Evolutionary conservation across 2,888 invertebrate species (phyloP).

Genomic region (Penaeus monodon): DNA sequence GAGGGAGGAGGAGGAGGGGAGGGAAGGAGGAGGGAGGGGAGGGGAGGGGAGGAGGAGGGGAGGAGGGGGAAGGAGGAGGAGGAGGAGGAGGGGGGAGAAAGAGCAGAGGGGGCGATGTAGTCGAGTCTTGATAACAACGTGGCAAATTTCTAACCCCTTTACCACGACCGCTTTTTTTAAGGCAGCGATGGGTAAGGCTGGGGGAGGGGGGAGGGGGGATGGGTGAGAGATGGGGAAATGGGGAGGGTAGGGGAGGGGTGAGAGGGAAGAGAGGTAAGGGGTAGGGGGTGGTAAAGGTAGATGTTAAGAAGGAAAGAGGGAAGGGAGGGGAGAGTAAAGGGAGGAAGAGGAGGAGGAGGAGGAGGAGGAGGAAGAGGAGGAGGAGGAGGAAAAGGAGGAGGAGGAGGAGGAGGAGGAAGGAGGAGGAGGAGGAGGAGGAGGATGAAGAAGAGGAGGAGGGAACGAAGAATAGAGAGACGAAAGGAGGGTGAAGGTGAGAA

Average conservation of each 20-base stretch:
- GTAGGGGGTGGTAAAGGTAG: too few relatives aligned
- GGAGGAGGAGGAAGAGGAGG: background rate
- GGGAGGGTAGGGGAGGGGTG: background rate
- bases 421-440: too few relatives aligned
- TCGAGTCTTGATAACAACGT: constrained; percentile 7
- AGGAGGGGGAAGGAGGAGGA: too few relatives aligned
- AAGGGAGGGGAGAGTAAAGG: too few relatives aligned
- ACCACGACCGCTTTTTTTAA: background rate
- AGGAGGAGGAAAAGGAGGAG: background rate
- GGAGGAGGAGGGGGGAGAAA: background rate
- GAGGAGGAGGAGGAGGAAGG: too few relatives aligned
- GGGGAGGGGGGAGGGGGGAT: background rate
- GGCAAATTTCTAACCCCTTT: constrained; percentile 13
- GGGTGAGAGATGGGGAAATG: background rate
- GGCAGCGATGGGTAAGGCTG: background rate
- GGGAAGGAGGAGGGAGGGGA: too few relatives aligned
- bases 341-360: too few relatives aligned
- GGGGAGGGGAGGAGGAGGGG: too few relatives aligned
- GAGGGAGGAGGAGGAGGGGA: too few relatives aligned
- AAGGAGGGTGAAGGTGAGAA: background rate
- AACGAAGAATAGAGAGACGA: background rate
- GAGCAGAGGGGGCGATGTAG: background rate
- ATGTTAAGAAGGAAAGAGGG: too few relatives aligned
- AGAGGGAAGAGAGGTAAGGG: too few relatives aligned
- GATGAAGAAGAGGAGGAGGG: background rate